Base-by-base conservation (phyloP, 2,113 vertebrate species). In the Crotalus helleri region DNA sequence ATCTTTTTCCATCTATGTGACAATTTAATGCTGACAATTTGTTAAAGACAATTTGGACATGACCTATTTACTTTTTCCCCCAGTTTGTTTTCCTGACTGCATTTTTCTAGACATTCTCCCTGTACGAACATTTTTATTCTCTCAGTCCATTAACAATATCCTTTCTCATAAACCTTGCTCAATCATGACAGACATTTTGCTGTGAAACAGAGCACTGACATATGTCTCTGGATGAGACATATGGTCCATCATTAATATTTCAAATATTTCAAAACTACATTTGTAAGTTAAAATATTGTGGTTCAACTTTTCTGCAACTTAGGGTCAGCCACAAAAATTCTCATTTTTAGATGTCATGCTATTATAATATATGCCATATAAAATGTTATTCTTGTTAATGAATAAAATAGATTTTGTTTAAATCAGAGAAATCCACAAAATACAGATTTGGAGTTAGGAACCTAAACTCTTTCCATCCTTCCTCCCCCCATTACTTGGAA, bases 201-300 rank as follows among this genome's bases (percentile, higher is more conserved):
- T 58, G 8, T 59, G 54, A 5, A 81, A 81, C 51, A 23, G 6
- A 39, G 5, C 4, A 85, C 49, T 91, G 74, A 46, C 53, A 21
- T 81, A 51, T 51, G 49, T 51, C 4, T n/a, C 11, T 39, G 1
- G 24, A 21, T 13, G 26, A 87, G 92, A 0, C 44, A 93, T 88
- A 87, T 0, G 0, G 17, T 0, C 55, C 19, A 58, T 11, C 86
- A 61, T 55, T 94, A 88, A 88, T 1, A 10, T 17, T 91, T 74
- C 92, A 61, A 88, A 88, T 1, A 8, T 17, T 91, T 61, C 92
- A 69, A 93, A 92, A 49, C 19, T 46, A 15, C 29, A n/a, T 13
- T 88, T 88, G 49, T 74, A 46, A 88, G 11, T 88, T 85, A 24
- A 91, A 81, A 93, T 87, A 29, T 19, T 39, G 6, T 15, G 33